Evolutionary conservation across 2,888 invertebrate genomes (phyloP).

Genomic region (Orthosia gothica): DNA sequence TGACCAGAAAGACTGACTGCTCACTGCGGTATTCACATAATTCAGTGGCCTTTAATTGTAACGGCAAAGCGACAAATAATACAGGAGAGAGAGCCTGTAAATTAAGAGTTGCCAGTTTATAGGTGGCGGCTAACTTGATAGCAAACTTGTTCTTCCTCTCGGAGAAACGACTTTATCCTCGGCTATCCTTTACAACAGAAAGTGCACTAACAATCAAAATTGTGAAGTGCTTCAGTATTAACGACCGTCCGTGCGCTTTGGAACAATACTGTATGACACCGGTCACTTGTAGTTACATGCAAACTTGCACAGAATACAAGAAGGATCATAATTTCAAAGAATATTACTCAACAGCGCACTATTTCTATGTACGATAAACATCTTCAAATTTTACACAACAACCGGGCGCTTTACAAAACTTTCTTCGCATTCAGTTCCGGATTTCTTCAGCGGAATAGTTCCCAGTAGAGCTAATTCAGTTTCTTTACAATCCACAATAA

Average conservation of each 20-base stretch:
- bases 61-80: constrained; percentile 56
- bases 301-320: constrained; percentile 30
- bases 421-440: constrained; percentile 29
- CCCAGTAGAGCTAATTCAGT: constrained; percentile 20
- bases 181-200: constrained; percentile 49
- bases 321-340: constrained; percentile 47
- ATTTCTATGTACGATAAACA: constrained; percentile 20
- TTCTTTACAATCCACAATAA: constrained; percentile 33
- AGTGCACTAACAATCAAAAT: constrained; percentile 55
- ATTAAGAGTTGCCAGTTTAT: constrained; percentile 48
- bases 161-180: constrained; percentile 43
- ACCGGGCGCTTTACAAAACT: constrained; percentile 19
- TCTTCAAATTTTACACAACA: constrained; percentile 33
- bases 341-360: constrained; percentile 29
- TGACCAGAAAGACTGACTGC: constrained; percentile 35
- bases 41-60: constrained; percentile 59
- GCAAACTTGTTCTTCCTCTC: constrained; percentile 44
- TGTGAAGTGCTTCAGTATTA: constrained; percentile 53
- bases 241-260: constrained; percentile 43
- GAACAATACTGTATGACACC: constrained; percentile 42
- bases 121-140: constrained; percentile 40
- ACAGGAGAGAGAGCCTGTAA: constrained; percentile 39
- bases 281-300: constrained; percentile 37
- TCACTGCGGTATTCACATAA: constrained; percentile 52
- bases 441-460: constrained; percentile 33